Conservation (phyloP, 2,797 vertebrate species). For the Phoebastria nigripes region DNA sequence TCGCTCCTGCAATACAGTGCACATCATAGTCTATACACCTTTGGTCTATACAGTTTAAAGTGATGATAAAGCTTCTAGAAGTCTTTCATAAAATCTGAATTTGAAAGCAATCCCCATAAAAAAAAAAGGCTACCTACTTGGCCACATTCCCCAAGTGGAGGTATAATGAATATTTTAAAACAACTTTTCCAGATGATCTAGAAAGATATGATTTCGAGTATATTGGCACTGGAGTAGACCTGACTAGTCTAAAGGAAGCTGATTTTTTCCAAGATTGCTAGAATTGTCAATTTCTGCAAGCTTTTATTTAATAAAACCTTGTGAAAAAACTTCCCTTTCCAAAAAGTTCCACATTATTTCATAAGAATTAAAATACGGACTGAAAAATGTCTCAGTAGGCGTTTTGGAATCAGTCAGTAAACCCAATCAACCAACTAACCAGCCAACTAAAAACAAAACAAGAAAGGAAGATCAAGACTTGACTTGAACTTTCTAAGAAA, state of each 20-base stretch:
- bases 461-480: constrained; percentile 60
- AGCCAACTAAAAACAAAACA: constrained; percentile 49
- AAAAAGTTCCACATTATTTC: background rate
- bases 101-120: background rate
- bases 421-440: background rate
- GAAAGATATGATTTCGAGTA: background rate
- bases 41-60: background rate
- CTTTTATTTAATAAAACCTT: background rate
- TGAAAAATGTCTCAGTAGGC: constrained; percentile 39
- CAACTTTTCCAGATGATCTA: background rate
- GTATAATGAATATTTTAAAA: background rate
- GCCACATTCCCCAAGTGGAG: background rate
- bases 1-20: background rate
- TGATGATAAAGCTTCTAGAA: background rate
- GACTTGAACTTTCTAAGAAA: constrained; percentile 49
- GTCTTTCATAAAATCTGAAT: background rate
- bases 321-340: background rate
- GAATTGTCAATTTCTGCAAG: background rate
- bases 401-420: constrained; percentile 53
- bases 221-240: background rate
- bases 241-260: background rate
- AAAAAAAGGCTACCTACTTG: background rate
- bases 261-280: background rate
- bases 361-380: constrained; percentile 10
- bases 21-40: background rate